Percentiles rank a stretch among this genome's conserved stretches.
These are phyloP conservation scores for Thaumetopoea pityocampa DNA, from an alignment of 1,140 invertebrate species.

Conservation along the genomic window DNA sequence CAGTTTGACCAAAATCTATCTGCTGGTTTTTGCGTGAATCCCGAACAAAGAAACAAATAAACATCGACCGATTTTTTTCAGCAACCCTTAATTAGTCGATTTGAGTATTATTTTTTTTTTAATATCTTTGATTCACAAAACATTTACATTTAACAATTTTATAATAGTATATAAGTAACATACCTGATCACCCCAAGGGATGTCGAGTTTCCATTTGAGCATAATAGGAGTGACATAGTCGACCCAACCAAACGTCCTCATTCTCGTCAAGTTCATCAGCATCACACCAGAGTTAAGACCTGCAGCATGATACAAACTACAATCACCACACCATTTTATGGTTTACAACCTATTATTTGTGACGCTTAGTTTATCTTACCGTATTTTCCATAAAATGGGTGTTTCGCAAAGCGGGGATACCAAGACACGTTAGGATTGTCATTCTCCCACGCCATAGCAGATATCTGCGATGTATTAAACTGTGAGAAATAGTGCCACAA, in stretches of 20 bases:
- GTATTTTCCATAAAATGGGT: slow-evolving; percentile 94
- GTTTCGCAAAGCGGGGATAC: slow-evolving; percentile 96
- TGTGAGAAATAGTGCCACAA: slow-evolving; percentile 89
- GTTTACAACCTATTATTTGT: slow-evolving; percentile 1
- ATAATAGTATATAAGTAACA: no score
- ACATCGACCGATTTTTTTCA: no score
- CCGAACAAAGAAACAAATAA: no score
- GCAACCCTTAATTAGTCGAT: no score
- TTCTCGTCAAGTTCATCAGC: slow-evolving; percentile 96
- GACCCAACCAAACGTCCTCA: slow-evolving; percentile 91
- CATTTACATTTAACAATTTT: no score
- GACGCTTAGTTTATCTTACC: slow-evolving; percentile 71
- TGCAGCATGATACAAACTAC: slow-evolving; percentile 50
- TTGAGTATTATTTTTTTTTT: no score
- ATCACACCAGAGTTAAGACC: slow-evolving; percentile 97
- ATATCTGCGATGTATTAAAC: slow-evolving; percentile 93
- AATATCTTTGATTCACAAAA: no score
- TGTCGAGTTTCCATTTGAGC: slow-evolving; percentile 89
- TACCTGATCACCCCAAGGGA: slow-evolving; percentile 95
- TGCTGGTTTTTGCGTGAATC: no score
- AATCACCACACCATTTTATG: slow-evolving; percentile 8
- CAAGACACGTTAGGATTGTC: slow-evolving; percentile 94
- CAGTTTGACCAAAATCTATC: no score
- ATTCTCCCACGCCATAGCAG: slow-evolving; percentile 91
- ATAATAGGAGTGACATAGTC: slow-evolving; percentile 90